A percentile compares a stretch with the other conserved stretches of the same genome.
These are phyloP conservation scores for Acrocephalus kingi DNA, from an alignment of 2,113 vertebrate genomes.

Conservation along the genomic window DNA sequence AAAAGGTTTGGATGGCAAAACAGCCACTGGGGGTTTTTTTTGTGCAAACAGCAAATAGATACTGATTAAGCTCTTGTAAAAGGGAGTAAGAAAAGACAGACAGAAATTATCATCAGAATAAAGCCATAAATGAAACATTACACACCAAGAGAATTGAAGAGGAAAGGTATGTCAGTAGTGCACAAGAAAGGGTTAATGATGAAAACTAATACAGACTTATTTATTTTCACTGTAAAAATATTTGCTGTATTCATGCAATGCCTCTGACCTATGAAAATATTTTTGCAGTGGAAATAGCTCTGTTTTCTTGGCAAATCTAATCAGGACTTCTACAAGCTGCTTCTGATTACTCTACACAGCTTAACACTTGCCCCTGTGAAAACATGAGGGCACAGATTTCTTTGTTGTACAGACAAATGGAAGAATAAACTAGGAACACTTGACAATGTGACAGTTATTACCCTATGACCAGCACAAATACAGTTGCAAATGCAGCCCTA, in stretches of 20 bases:
- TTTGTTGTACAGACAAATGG: background rate
- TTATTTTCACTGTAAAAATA: conserved; percentile 60
- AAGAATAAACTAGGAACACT: background rate
- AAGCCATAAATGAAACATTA: background rate
- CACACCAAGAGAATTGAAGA: background rate
- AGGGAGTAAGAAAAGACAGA: background rate
- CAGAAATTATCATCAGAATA: background rate
- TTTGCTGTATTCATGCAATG: conserved; percentile 45
- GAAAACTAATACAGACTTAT: conserved; percentile 3
- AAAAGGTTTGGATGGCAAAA: background rate
- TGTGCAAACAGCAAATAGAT: background rate
- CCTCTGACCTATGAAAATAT: conserved; percentile 57
- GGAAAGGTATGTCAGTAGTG: accelerated
- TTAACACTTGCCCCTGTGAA: background rate
- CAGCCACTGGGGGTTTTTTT: background rate
- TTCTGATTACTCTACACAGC: background rate
- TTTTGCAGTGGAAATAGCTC: conserved; percentile 54
- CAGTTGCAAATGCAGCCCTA: background rate
- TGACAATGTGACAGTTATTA: background rate
- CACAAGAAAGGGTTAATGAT: conserved; percentile 15
- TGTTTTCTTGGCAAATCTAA: conserved; percentile 43
- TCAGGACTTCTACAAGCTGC: background rate
- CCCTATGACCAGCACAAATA: background rate
- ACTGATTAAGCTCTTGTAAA: background rate
- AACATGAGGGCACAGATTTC: background rate